A percentile compares a stretch with the other conserved stretches of the same genome.
Conservation (phyloP, 2,888 invertebrate species). For the Phragmatobia fuliginosa region DNA sequence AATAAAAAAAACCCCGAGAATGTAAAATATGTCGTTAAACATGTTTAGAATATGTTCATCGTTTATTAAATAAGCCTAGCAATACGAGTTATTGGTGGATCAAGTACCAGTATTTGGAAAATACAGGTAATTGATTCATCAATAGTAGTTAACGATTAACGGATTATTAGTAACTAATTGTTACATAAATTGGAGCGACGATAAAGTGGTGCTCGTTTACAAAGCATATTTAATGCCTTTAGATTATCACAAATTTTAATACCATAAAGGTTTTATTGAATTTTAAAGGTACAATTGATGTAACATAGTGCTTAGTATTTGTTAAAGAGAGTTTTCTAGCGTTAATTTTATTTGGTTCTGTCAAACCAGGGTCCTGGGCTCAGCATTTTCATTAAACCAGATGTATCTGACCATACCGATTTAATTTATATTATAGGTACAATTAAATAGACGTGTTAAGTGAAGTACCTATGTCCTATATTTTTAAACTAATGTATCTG, state of each 20-base stretch:
- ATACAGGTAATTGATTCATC: neutral
- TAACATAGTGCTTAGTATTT: too few species aligned
- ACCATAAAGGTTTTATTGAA: neutral
- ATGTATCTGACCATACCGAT: too few species aligned
- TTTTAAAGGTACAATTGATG: neutral
- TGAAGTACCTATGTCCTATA: too few species aligned
- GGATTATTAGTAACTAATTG: neutral
- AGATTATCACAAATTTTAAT: neutral
- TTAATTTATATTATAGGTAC: too few species aligned
- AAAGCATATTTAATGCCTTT: neutral
- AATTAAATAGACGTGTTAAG: too few species aligned
- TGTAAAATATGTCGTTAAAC: neutral
- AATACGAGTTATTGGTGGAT: neutral
- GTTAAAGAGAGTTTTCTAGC: too few species aligned
- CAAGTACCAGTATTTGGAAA: neutral
- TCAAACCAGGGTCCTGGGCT: too few species aligned
- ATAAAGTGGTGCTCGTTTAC: neutral
- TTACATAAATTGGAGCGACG: neutral
- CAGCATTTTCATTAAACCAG: too few species aligned
- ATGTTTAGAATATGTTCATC: neutral
- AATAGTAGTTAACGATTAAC: neutral
- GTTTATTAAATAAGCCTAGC: neutral
- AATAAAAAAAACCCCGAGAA: neutral
- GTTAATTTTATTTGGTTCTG: too few species aligned
- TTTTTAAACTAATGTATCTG: too few species aligned